phyloP scores from a whole-genome alignment of 2,888 invertebrate genomes.

The Oscheius sp. region DNA sequence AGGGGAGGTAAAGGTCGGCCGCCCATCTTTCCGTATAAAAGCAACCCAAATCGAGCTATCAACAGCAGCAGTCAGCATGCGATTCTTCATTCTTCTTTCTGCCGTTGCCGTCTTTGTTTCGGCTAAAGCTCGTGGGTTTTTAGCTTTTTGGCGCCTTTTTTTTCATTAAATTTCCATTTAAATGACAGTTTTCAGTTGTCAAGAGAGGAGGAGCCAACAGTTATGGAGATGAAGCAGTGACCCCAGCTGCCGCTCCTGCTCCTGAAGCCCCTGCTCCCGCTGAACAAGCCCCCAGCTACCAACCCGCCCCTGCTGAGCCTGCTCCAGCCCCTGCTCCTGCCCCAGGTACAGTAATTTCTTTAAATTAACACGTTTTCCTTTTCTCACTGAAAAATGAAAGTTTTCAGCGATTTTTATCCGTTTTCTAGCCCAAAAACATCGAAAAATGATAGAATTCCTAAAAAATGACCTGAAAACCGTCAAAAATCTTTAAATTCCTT shows the following conservation, averaged over 20 bases:
- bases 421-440: too few relatives aligned
- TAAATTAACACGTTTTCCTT: too few relatives aligned
- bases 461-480: too few relatives aligned
- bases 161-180: neutral
- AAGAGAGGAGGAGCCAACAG: constrained; percentile 33
- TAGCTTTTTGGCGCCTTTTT: neutral
- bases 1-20: constrained; percentile 31
- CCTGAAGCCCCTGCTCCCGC: constrained; percentile 42
- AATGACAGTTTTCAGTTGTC: constrained; percentile 8
- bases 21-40: constrained; percentile 26
- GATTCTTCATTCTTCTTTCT: constrained; percentile 44
- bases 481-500: too few relatives aligned
- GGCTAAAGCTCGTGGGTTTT: constrained; percentile 49
- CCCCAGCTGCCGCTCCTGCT: constrained; percentile 43
- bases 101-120: constrained; percentile 48
- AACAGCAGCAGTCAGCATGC: constrained; percentile 24
- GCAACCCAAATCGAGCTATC: neutral
- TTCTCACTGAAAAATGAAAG: neutral
- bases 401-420: neutral
- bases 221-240: constrained; percentile 56
- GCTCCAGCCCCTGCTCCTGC: constrained; percentile 32
- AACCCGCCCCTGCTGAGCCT: neutral
- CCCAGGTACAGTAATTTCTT: too few relatives aligned
- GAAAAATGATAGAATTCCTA: too few relatives aligned
- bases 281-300: constrained; percentile 13